Percentiles rank a stretch among this genome's conserved stretches.
Evolutionary conservation across 2,888 invertebrate species (phyloP).

Genomic region (Mayetiola destructor): DNA sequence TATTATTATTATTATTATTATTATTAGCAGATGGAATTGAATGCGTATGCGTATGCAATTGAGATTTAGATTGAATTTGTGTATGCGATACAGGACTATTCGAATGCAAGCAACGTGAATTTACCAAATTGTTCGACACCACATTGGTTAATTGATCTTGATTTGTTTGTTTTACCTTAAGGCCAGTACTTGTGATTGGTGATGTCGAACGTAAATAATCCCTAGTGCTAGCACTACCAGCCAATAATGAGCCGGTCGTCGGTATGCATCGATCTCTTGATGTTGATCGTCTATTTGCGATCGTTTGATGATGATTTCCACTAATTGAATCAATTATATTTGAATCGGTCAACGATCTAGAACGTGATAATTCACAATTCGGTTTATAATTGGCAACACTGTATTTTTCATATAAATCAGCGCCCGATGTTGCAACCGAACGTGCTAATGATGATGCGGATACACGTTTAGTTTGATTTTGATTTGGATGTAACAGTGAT

Average conservation of each 20-base stretch:
- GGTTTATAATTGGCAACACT: conserved; percentile 62
- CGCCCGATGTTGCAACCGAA: conserved; percentile 43
- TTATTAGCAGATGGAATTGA: too few relatives aligned
- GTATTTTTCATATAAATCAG: conserved; percentile 60
- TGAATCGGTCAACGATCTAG: conserved; percentile 33
- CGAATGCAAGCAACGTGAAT: neutral
- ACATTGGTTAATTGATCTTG: too few relatives aligned
- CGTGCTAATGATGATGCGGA: conserved; percentile 38
- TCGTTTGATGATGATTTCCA: conserved; percentile 15
- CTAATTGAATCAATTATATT: conserved; percentile 14
- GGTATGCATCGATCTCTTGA: conserved; percentile 5
- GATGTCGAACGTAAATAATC: conserved; percentile 4
- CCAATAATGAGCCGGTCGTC: neutral
- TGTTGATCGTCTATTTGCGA: conserved; percentile 15
- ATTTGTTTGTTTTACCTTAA: neutral
- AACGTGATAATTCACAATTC: conserved; percentile 36
- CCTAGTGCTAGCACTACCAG: neutral
- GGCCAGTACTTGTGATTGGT: neutral
- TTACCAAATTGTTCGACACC: neutral
- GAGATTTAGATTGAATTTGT: too few relatives aligned
- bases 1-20: neutral
- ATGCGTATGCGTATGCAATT: too few relatives aligned
- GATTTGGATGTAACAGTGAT: conserved; percentile 31
- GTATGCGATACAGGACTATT: too few relatives aligned
- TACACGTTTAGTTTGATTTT: conserved; percentile 33